Evolutionary conservation across 2,113 vertebrate genomes (phyloP).

Genomic region (Rhodinocichla rosea): DNA sequence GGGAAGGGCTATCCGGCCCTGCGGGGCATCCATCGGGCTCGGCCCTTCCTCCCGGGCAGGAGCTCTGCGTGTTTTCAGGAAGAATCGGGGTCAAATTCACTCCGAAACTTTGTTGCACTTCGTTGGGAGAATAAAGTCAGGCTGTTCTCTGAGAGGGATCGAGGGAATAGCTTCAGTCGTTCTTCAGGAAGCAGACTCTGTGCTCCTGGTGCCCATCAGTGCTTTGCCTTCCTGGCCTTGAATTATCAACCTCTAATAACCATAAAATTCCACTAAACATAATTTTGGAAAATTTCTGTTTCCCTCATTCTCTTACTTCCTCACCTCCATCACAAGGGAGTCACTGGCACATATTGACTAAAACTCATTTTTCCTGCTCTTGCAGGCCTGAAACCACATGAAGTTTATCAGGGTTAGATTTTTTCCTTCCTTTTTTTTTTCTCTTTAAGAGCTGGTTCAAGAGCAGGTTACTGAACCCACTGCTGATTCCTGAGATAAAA

Average conservation of each 20-base stretch:
- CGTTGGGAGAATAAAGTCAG: accelerated
- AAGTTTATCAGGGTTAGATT: not conserved
- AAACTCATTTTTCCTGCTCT: not conserved
- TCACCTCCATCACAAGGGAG: not conserved
- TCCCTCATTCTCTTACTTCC: not conserved
- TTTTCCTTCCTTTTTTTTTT: not conserved
- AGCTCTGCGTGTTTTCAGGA: accelerated
- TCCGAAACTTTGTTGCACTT: not conserved
- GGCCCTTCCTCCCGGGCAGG: not conserved
- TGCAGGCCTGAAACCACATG: not conserved
- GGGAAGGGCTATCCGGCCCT: not conserved
- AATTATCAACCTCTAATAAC: not conserved
- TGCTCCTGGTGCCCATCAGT: accelerated
- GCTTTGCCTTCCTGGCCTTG: not conserved
- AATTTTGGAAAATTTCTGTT: not conserved
- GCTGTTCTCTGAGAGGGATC: accelerated
- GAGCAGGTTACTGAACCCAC: not conserved
- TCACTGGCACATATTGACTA: accelerated
- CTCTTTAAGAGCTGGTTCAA: not conserved
- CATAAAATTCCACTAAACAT: accelerated
- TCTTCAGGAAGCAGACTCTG: accelerated
- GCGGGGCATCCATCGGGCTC: accelerated
- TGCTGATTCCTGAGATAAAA: not conserved
- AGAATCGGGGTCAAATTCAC: accelerated
- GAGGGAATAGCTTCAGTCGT: accelerated